phyloP scores from a whole-genome alignment of 1,140 invertebrate genomes.

The Drosophila sucinea region DNA sequence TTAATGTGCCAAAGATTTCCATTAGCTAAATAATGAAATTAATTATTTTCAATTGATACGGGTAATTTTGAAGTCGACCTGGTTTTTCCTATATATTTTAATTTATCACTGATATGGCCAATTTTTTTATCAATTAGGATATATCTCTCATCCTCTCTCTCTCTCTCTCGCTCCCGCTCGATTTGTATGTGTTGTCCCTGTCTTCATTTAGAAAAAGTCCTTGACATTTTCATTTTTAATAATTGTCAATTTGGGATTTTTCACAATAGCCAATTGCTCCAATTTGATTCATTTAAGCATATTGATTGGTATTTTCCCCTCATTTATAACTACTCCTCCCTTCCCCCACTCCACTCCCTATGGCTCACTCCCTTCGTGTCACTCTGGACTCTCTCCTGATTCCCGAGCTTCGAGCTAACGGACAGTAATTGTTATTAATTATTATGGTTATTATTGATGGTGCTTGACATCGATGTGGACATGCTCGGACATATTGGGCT shows the following conservation, averaged over 20 bases:
- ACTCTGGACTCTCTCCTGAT: neutral
- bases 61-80: neutral
- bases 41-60: neutral
- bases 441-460: conserved; percentile 80
- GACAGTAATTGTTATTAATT: conserved; percentile 79
- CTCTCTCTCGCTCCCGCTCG: neutral
- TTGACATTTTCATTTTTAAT: conserved; percentile 59
- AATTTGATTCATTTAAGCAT: conserved; percentile 3
- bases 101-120: neutral
- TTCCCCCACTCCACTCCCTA: too few species aligned
- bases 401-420: conserved; percentile 5
- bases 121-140: neutral
- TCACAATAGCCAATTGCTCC: conserved; percentile 3
- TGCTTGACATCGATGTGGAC: conserved; percentile 37
- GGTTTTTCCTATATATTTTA: neutral
- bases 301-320: conserved; percentile 46
- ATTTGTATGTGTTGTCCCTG: neutral
- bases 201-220: conserved; percentile 10
- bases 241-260: conserved; percentile 47
- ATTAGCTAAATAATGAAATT: neutral
- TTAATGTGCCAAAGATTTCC: too few species aligned
- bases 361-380: neutral
- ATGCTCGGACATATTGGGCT: conserved; percentile 56
- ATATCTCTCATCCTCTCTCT: neutral
- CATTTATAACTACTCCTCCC: conserved; percentile 6